phyloP scores from a whole-genome alignment of 1,140 invertebrate genomes.

The Brachionus angularis region DNA sequence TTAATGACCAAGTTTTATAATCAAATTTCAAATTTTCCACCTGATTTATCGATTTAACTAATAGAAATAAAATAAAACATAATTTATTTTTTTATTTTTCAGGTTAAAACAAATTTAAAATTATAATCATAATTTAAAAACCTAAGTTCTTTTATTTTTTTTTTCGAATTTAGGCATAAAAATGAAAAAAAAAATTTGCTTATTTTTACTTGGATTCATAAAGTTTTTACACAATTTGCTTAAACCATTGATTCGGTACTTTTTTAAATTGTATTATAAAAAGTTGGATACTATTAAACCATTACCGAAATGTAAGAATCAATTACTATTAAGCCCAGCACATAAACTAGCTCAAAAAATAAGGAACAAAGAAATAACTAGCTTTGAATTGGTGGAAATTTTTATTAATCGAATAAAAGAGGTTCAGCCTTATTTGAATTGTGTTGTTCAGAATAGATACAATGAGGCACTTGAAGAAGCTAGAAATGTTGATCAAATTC shows the following conservation, averaged over 20 bases:
- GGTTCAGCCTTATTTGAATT: constrained; percentile 52
- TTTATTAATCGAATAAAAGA: constrained; percentile 50
- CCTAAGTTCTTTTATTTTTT: background rate
- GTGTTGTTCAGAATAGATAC: constrained; percentile 50
- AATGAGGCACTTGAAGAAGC: constrained; percentile 51
- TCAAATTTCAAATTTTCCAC: too few relatives aligned
- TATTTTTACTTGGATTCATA: constrained; percentile 6
- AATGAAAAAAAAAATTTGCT: constrained; percentile 16
- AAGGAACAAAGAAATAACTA: constrained; percentile 47
- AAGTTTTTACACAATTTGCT: constrained; percentile 26
- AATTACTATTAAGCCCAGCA: constrained; percentile 13
- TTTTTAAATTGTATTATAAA: constrained; percentile 16
- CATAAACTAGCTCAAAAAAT: constrained; percentile 34
- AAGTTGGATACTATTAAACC: background rate
- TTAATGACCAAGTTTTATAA: too few relatives aligned
- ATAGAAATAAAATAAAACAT: too few relatives aligned
- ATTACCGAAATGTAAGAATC: constrained; percentile 8
- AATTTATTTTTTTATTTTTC: too few relatives aligned
- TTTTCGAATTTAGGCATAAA: background rate
- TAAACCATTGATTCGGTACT: constrained; percentile 15
- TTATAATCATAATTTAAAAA: constrained; percentile 1
- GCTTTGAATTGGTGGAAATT: constrained; percentile 50
- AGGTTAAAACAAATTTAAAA: too few relatives aligned
- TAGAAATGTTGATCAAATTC: constrained; percentile 48
- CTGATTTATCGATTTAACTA: too few relatives aligned